Conservation (phyloP, 1,140 invertebrate genomes). For the Pseudomyrmex cubaensis region DNA sequence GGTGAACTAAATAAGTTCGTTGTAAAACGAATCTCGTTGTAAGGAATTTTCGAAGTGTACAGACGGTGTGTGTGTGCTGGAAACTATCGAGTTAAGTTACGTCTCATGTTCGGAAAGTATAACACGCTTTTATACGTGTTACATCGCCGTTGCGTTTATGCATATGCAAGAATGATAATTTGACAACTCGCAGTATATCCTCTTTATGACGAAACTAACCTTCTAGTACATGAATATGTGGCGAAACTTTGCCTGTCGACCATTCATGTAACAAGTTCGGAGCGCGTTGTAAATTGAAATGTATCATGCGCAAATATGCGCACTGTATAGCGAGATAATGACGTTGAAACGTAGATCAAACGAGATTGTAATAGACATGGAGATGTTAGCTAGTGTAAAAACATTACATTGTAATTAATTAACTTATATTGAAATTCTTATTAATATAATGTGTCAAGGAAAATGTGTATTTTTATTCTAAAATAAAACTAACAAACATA, state of each 20-base stretch:
- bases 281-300: conserved; percentile 16
- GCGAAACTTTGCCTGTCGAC: conserved; percentile 25
- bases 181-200: conserved; percentile 44
- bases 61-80: background rate
- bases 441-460: no score
- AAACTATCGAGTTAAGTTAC: conserved; percentile 17
- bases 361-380: background rate
- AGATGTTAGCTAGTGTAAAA: no score
- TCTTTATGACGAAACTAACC: conserved; percentile 24
- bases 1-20: background rate
- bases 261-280: conserved; percentile 8
- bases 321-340: background rate
- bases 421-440: no score
- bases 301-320: conserved; percentile 4
- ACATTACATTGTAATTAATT: no score
- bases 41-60: background rate
- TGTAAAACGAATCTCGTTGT: background rate
- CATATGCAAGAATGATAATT: conserved; percentile 58
- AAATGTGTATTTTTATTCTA: no score
- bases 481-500: no score
- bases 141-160: conserved; percentile 45
- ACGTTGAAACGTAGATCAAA: background rate
- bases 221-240: conserved; percentile 23
- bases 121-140: conserved; percentile 43
- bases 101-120: conserved; percentile 31